phyloP scores from a whole-genome alignment of 1,140 invertebrate genomes.

The Orchestia grillus region DNA sequence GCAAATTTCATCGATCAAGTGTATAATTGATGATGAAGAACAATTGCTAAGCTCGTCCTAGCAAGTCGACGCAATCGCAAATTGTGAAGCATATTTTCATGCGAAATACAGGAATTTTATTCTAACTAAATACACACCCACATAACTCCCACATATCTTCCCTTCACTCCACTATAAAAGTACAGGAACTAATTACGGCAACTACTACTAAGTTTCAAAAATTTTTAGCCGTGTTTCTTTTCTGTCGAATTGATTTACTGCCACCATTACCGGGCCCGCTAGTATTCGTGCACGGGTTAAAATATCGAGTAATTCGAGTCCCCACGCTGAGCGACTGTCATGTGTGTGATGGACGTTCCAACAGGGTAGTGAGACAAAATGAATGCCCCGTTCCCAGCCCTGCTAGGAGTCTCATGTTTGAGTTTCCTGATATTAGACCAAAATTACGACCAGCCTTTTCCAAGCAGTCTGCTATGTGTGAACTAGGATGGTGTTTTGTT shows the following conservation, averaged over 20 bases:
- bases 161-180: background rate
- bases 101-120: background rate
- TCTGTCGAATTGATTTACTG: slow-evolving; percentile 30
- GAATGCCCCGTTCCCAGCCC: background rate
- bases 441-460: too few relatives aligned
- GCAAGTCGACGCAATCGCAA: too few relatives aligned
- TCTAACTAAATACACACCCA: background rate
- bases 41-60: too few relatives aligned
- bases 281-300: slow-evolving; percentile 17
- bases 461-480: too few relatives aligned
- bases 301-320: slow-evolving; percentile 52
- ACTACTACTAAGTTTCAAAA: background rate
- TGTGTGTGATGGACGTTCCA: background rate
- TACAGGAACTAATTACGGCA: background rate
- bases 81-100: too few relatives aligned
- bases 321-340: slow-evolving; percentile 20
- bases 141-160: background rate
- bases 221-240: background rate
- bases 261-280: background rate
- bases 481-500: too few relatives aligned
- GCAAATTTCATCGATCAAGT: too few relatives aligned
- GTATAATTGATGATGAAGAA: too few relatives aligned
- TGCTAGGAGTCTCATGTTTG: background rate
- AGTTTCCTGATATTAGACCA: background rate
- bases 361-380: background rate